phyloP scores from a whole-genome alignment of 2,888 invertebrate genomes.

The Erebia epiphron region DNA sequence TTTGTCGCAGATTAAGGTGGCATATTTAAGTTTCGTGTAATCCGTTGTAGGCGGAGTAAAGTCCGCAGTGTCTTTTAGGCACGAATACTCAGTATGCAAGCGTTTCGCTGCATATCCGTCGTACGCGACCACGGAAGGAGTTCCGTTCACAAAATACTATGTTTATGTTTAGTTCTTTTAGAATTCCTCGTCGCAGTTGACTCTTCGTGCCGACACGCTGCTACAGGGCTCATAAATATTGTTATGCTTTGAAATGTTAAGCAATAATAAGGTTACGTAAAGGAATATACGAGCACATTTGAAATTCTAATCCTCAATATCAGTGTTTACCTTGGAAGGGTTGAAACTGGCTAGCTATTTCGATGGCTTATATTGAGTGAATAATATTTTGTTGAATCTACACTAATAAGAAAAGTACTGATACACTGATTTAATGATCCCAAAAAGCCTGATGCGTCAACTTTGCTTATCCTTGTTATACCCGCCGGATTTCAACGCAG shows the following conservation, averaged over 20 bases:
- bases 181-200: constrained; percentile 75
- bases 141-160: constrained; percentile 80
- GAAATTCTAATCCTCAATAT: constrained; percentile 17
- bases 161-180: constrained; percentile 78
- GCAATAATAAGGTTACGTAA: constrained; percentile 18
- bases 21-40: constrained; percentile 79
- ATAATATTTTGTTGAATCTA: background rate
- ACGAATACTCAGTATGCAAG: constrained; percentile 82
- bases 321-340: constrained; percentile 12
- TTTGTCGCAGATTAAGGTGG: constrained; percentile 75
- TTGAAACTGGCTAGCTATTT: constrained; percentile 1
- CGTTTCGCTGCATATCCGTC: constrained; percentile 81
- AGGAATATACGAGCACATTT: constrained; percentile 20
- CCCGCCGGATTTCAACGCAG: no score
- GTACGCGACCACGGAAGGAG: constrained; percentile 78
- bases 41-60: constrained; percentile 77
- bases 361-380: background rate
- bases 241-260: constrained; percentile 47
- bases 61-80: constrained; percentile 82
- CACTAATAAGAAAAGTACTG: no score
- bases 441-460: no score
- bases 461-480: no score
- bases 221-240: constrained; percentile 65
- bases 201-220: constrained; percentile 74
- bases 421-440: no score